Evolutionary conservation across 2,888 invertebrate genomes (phyloP).

Genomic region (Orgyia antiqua): DNA sequence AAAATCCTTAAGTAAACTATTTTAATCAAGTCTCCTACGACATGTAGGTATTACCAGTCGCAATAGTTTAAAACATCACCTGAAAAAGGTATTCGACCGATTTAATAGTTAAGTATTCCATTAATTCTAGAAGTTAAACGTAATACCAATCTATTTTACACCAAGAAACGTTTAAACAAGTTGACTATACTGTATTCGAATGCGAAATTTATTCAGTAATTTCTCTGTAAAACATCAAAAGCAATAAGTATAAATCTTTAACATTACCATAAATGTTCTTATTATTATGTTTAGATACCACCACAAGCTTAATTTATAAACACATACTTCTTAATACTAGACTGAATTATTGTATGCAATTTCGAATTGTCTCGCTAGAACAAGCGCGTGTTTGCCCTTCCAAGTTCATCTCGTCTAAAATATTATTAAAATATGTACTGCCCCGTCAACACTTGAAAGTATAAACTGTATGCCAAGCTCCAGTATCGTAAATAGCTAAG

Average conservation of each 20-base stretch:
- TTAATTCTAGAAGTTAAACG: too few species aligned
- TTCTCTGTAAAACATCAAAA: slow-evolving; percentile 35
- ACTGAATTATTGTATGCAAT: slow-evolving; percentile 58
- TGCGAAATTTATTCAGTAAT: slow-evolving; percentile 28
- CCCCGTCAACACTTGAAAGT: slow-evolving; percentile 34
- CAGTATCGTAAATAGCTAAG: slow-evolving; percentile 6
- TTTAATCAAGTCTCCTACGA: too few species aligned
- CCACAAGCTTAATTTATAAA: slow-evolving; percentile 52
- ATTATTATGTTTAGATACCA: slow-evolving; percentile 47
- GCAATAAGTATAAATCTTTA: slow-evolving; percentile 54
- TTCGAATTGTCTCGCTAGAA: slow-evolving; percentile 61
- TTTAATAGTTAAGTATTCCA: too few species aligned
- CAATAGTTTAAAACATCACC: too few species aligned
- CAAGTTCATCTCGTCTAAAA: slow-evolving; percentile 23
- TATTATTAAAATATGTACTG: slow-evolving; percentile 34
- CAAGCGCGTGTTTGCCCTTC: slow-evolving; percentile 15
- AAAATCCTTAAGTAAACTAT: too few species aligned
- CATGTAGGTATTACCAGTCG: too few species aligned
- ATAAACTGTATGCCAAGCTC: slow-evolving; percentile 31
- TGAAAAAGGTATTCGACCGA: too few species aligned
- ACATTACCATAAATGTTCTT: slow-evolving; percentile 54
- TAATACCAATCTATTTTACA: too few species aligned
- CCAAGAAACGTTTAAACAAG: slow-evolving; percentile 10
- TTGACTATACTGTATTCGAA: slow-evolving; percentile 25
- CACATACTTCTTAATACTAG: slow-evolving; percentile 48